Conservation (phyloP, 2,113 vertebrate species). For the Diglossa brunneiventris region DNA sequence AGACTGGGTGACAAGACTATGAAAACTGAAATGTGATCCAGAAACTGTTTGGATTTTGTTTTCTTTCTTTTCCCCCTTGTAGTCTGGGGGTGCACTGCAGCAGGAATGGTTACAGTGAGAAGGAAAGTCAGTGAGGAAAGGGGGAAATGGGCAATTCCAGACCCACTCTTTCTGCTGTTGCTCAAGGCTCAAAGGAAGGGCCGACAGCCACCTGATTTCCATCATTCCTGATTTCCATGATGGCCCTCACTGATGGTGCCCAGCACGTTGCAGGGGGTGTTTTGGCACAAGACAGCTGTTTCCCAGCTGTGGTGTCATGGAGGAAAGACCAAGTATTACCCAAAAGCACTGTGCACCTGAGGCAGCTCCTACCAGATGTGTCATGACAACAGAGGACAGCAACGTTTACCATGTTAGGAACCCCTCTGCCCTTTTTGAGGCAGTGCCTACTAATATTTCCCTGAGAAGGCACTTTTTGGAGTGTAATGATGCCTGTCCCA, state of each 20-base stretch:
- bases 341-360: fast-evolving
- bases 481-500: fast-evolving
- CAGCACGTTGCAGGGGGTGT: neutral
- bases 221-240: too few species aligned
- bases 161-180: neutral
- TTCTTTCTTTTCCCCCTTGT: fast-evolving
- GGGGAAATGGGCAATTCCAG: neutral
- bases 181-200: neutral
- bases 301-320: neutral
- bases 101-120: neutral
- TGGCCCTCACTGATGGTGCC: fast-evolving
- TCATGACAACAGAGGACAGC: neutral
- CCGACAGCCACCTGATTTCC: neutral
- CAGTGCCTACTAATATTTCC: neutral
- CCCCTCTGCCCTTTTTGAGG: neutral
- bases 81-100: neutral
- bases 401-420: neutral
- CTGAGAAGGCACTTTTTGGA: neutral
- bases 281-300: neutral
- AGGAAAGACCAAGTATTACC: neutral
- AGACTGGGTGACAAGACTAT: neutral
- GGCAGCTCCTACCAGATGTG: neutral
- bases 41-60: neutral
- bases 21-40: neutral
- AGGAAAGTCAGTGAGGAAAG: neutral